A percentile compares a stretch with the other conserved stretches of the same genome.
Conservation (phyloP, 2,888 invertebrate species). For the Baronia brevicornis region DNA sequence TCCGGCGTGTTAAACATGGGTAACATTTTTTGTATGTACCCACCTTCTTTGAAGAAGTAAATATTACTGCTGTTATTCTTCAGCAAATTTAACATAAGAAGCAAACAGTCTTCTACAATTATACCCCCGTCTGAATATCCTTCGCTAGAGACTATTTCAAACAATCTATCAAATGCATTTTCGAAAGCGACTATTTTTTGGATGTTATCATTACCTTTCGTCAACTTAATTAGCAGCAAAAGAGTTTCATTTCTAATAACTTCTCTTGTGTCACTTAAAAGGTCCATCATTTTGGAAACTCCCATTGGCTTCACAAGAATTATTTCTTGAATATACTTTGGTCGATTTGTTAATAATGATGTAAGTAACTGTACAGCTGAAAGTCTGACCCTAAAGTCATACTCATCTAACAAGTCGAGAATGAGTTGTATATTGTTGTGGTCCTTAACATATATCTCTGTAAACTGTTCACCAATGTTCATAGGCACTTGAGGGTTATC, state of each 20-base stretch:
- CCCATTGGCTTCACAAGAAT: constrained; percentile 96
- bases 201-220: constrained; percentile 95
- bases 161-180: constrained; percentile 96
- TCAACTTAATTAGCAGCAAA: constrained; percentile 91
- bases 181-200: constrained; percentile 99
- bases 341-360: constrained; percentile 89
- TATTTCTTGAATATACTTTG: constrained; percentile 91
- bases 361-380: constrained; percentile 93
- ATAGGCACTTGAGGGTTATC: constrained; percentile 78
- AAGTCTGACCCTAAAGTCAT: constrained; percentile 94
- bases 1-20: constrained; percentile 90
- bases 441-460: constrained; percentile 97
- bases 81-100: constrained; percentile 93
- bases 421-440: constrained; percentile 88
- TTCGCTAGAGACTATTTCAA: constrained; percentile 94
- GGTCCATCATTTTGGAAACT: constrained; percentile 97
- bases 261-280: constrained; percentile 94
- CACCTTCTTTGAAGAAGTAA: constrained; percentile 98
- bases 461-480: constrained; percentile 94
- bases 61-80: constrained; percentile 98
- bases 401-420: constrained; percentile 92
- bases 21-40: constrained; percentile 91
- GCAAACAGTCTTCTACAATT: constrained; percentile 97
- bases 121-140: constrained; percentile 97
- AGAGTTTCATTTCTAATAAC: constrained; percentile 96